phyloP scores from a whole-genome alignment of 2,888 invertebrate species.

The Gerris lacustris region DNA sequence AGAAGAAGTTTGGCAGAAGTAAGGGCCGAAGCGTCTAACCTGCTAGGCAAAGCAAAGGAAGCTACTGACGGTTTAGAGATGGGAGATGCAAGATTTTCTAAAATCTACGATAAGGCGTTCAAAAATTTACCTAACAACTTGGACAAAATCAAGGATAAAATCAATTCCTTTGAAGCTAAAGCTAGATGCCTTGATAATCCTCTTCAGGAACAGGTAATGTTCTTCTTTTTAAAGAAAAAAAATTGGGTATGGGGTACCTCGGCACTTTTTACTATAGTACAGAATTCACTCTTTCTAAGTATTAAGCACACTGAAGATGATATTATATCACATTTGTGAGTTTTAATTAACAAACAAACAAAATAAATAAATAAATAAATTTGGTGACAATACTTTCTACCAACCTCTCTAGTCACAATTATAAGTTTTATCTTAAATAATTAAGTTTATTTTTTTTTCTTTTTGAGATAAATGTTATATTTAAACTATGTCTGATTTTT shows the following conservation, averaged over 20 bases:
- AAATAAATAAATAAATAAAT: no score
- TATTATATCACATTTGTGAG: no score
- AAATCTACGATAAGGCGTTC: slow-evolving; percentile 40
- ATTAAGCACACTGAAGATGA: no score
- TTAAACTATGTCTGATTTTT: slow-evolving; percentile 16
- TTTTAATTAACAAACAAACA: no score
- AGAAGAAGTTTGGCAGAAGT: slow-evolving; percentile 34
- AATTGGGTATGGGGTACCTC: no score
- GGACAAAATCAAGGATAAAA: slow-evolving; percentile 43
- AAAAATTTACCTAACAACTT: slow-evolving; percentile 42
- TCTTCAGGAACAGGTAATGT: not conserved
- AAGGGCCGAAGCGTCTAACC: slow-evolving; percentile 41
- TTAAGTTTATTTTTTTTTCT: no score
- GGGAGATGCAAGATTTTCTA: slow-evolving; percentile 43
- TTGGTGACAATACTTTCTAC: no score
- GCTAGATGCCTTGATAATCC: slow-evolving; percentile 47
- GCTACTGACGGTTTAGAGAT: slow-evolving; percentile 47
- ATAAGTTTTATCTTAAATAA: no score
- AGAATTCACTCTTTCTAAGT: no score
- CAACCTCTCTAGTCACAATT: no score
- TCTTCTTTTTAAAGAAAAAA: not conserved
- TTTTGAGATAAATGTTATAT: no score
- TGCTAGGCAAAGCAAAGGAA: slow-evolving; percentile 43
- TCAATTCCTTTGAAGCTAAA: slow-evolving; percentile 48
- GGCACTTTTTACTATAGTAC: no score